A percentile compares a stretch with the other conserved stretches of the same genome.
phyloP scores from a whole-genome alignment of 1,140 invertebrate genomes.

The Drosophila baimaii region DNA sequence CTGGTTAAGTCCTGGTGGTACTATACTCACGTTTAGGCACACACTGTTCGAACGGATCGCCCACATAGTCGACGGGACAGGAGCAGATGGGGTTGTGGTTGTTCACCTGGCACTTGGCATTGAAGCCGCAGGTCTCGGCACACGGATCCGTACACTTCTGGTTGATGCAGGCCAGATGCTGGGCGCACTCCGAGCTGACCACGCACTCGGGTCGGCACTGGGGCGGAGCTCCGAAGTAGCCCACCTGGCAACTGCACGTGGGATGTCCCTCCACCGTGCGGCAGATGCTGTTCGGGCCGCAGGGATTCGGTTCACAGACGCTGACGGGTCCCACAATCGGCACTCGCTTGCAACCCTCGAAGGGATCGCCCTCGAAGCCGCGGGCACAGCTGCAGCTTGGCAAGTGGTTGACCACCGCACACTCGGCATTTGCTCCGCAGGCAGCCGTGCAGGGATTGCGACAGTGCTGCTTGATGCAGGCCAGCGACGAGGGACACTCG shows the following conservation, averaged over 20 bases:
- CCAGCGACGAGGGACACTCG: constrained; percentile 91
- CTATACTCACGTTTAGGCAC: constrained; percentile 88
- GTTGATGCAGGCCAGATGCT: constrained; percentile 90
- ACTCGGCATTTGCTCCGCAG: constrained; percentile 92
- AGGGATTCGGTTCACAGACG: constrained; percentile 92
- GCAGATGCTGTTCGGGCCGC: constrained; percentile 92
- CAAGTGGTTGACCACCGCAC: constrained; percentile 91
- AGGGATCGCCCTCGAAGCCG: constrained; percentile 92
- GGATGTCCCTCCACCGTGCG: constrained; percentile 88
- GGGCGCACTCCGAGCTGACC: constrained; percentile 90
- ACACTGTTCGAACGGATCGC: constrained; percentile 94
- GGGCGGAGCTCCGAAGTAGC: constrained; percentile 91
- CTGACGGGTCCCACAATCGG: constrained; percentile 85
- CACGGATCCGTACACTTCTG: constrained; percentile 94
- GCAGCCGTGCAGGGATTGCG: constrained; percentile 93
- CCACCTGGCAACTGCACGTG: constrained; percentile 91
- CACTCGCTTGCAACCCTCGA: constrained; percentile 89
- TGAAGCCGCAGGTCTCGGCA: constrained; percentile 90
- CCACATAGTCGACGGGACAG: constrained; percentile 89
- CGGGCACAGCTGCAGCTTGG: constrained; percentile 91
- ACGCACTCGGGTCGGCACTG: constrained; percentile 92
- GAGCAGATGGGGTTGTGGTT: constrained; percentile 94
- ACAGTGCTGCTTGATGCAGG: constrained; percentile 94
- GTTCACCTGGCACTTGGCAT: constrained; percentile 91
- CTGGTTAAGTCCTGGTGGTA: neutral